Base-by-base conservation (phyloP, 2,113 vertebrate species). In the Zeus faber region DNA sequence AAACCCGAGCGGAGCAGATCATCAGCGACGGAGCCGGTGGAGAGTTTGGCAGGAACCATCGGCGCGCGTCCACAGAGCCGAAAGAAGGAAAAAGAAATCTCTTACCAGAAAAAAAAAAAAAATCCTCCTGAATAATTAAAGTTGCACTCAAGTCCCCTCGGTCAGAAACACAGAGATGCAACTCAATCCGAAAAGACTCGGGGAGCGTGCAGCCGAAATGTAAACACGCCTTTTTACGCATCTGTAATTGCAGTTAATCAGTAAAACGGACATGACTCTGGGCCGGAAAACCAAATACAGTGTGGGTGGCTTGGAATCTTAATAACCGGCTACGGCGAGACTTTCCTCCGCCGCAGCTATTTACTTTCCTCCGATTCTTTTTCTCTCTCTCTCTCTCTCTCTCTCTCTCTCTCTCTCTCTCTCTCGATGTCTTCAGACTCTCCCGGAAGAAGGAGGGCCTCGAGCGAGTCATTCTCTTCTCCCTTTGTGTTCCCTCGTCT, bases 381-480 rank as follows among this genome's bases (percentile, higher is more conserved):
- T n/a, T n/a, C n/a, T n/a, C n/a, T n/a, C n/a, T n/a, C n/a, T n/a
- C n/a, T n/a, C n/a, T n/a, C n/a, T n/a, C n/a, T n/a, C n/a, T n/a
- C n/a, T n/a, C n/a, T n/a, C n/a, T n/a, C n/a, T n/a, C n/a, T n/a
- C n/a, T n/a, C n/a, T n/a, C n/a, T n/a, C n/a, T n/a, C n/a, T n/a
- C n/a, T n/a, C n/a, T 35, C 58, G 51, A 65, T 60, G 55, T 66
- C 54, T 68, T 61, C 49, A 54, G 50, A 65, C 56, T 67, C 70
- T 66, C 24, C 69, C 64, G 74, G 72, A 52, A 58, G 37, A 65
- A 4, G 27, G 55, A 60, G 52, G 56, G 67, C 74, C 67, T 81
- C 74, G 78, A 73, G 58, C 63, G 11, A 72, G 74, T 77, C 72
- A 73, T 27, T 74, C 79, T 70, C 59, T 49, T 44, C 37, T 67